phyloP scores from a whole-genome alignment of 2,113 vertebrate species.

The Leptobrachium ailaonicum region DNA sequence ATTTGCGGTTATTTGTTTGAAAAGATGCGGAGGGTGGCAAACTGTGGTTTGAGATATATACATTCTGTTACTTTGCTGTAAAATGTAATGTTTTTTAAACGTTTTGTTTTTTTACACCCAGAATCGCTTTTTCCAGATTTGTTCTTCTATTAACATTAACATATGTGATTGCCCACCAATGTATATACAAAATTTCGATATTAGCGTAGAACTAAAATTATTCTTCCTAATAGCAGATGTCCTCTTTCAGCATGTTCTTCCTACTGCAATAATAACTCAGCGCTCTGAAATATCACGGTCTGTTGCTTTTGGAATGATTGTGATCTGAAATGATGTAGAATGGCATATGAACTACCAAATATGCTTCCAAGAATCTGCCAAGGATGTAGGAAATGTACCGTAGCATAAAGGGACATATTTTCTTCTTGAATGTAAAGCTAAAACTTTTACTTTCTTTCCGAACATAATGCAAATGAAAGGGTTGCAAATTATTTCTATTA shows the following conservation, averaged over 20 bases:
- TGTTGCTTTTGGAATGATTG: conserved; percentile 51
- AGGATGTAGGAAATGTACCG: conserved; percentile 44
- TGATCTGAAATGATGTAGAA: conserved; percentile 45
- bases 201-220: conserved; percentile 43
- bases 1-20: neutral
- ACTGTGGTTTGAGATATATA: conserved; percentile 12
- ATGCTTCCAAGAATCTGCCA: conserved; percentile 50
- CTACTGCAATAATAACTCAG: conserved; percentile 48
- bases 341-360: conserved; percentile 51
- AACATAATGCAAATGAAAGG: conserved; percentile 1
- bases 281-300: conserved; percentile 49
- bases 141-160: conserved; percentile 44
- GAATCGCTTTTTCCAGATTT: conserved; percentile 24
- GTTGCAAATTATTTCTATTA: conserved; percentile 45
- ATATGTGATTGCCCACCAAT: conserved; percentile 46
- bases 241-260: conserved; percentile 51
- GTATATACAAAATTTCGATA: conserved; percentile 47
- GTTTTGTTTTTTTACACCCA: neutral
- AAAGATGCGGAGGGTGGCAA: neutral
- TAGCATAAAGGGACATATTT: conserved; percentile 48
- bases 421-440: conserved; percentile 38
- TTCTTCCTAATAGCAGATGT: conserved; percentile 49
- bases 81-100: neutral
- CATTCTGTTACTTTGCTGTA: conserved; percentile 29
- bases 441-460: conserved; percentile 34